Conservation (phyloP, 2,797 vertebrate species). For the Carapus acus region DNA sequence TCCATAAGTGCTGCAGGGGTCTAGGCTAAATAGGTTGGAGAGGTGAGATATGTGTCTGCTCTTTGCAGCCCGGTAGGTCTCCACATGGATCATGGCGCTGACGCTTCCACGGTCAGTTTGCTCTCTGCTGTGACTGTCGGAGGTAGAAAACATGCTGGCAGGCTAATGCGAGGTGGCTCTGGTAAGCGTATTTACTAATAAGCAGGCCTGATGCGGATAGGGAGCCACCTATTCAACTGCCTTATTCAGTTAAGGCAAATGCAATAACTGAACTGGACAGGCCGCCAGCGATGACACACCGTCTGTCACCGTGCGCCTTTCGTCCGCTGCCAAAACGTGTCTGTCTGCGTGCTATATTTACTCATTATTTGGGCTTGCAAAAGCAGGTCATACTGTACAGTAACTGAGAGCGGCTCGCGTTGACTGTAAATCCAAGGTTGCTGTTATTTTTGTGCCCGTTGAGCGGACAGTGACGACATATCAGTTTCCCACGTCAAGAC, state of each 20-base stretch:
- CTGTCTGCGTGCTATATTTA: slow-evolving; percentile 65
- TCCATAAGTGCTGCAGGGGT: slow-evolving; percentile 35
- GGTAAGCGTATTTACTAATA: slow-evolving; percentile 50
- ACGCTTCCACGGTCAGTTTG: slow-evolving; percentile 7
- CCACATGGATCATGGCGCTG: slow-evolving; percentile 2
- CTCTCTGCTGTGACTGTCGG: slow-evolving; percentile 8
- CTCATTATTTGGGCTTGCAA: slow-evolving; percentile 44
- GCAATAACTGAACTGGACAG: slow-evolving; percentile 38
- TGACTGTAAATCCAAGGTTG: slow-evolving; percentile 35
- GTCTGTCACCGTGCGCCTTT: slow-evolving; percentile 55
- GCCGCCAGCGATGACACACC: slow-evolving; percentile 56
- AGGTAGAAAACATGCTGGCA: slow-evolving; percentile 13
- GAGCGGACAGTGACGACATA: slow-evolving; percentile 22
- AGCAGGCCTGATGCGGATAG: slow-evolving; percentile 27
- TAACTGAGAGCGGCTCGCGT: slow-evolving; percentile 31
- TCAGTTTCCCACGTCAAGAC: slow-evolving; percentile 14
- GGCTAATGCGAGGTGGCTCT: slow-evolving; percentile 25
- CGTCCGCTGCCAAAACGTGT: slow-evolving; percentile 47
- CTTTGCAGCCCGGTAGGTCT: slow-evolving; percentile 24
- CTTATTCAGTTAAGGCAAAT: too few relatives aligned
- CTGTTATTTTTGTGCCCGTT: slow-evolving; percentile 40
- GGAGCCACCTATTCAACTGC: slow-evolving; percentile 21
- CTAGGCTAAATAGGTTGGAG: slow-evolving; percentile 23
- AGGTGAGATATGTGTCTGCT: slow-evolving; percentile 32
- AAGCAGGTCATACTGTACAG: slow-evolving; percentile 48